Conservation (phyloP, 2,113 vertebrate species). For the Eleginops maclovinus region DNA sequence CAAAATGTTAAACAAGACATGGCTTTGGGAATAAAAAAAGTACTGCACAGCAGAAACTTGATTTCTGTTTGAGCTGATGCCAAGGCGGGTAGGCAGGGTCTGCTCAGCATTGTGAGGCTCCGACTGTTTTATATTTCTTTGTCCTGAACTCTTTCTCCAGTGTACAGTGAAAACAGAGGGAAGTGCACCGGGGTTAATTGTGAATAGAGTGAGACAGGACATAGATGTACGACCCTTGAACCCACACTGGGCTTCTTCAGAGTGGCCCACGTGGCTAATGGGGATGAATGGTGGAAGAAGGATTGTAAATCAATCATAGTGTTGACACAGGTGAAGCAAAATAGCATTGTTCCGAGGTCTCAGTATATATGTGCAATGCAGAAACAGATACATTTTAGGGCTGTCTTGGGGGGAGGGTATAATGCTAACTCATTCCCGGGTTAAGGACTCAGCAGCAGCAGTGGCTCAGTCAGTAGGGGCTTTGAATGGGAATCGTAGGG, state of each 20-base stretch:
- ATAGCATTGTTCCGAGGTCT: not conserved
- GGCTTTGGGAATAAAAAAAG: not conserved
- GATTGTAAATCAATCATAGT: constrained; percentile 22
- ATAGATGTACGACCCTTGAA: constrained; percentile 81
- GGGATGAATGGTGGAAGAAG: constrained; percentile 12
- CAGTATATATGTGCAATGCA: no score
- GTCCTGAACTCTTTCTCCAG: constrained; percentile 73
- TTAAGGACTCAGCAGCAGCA: no score
- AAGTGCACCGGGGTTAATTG: constrained; percentile 90
- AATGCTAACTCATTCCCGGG: no score
- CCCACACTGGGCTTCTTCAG: constrained; percentile 81
- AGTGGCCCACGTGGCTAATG: constrained; percentile 80
- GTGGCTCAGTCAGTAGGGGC: no score
- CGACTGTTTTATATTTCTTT: constrained; percentile 87
- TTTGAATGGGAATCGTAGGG: no score
- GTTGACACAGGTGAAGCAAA: constrained; percentile 9
- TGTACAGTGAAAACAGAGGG: constrained; percentile 89
- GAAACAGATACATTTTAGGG: not conserved
- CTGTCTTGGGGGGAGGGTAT: no score
- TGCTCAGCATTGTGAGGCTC: constrained; percentile 63
- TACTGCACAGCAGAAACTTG: constrained; percentile 35
- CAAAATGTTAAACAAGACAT: not conserved
- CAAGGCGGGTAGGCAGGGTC: constrained; percentile 39
- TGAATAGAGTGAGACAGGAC: constrained; percentile 88
- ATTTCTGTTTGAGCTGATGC: constrained; percentile 49